Evolutionary conservation across 2,888 invertebrate genomes (phyloP).

Genomic region (Apotomis betuletana): DNA sequence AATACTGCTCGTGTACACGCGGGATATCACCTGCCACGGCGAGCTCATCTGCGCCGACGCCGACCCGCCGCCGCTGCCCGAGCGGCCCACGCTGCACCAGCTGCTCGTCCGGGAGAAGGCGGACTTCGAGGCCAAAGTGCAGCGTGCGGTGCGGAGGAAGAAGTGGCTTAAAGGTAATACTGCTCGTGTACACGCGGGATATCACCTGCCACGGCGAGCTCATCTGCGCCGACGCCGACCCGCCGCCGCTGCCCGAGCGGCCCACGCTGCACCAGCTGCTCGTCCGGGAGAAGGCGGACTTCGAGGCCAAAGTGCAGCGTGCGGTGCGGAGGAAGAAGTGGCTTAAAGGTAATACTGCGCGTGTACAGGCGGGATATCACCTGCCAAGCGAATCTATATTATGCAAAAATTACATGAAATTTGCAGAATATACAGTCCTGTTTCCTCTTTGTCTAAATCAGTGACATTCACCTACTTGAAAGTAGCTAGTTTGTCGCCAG

Average conservation of each 20-base stretch:
- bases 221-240: constrained; percentile 75
- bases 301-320: constrained; percentile 96
- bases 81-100: constrained; percentile 89
- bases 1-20: too few species aligned
- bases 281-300: constrained; percentile 96
- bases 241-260: constrained; percentile 71
- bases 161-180: constrained; percentile 92
- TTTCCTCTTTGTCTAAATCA: too few species aligned
- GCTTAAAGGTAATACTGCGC: constrained; percentile 87
- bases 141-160: constrained; percentile 93
- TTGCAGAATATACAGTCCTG: too few species aligned
- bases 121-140: constrained; percentile 98
- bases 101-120: constrained; percentile 92
- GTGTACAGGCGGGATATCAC: too few species aligned
- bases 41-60: constrained; percentile 73
- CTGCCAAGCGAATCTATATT: too few species aligned
- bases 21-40: too few species aligned
- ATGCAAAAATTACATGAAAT: too few species aligned
- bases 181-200: too few species aligned
- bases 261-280: constrained; percentile 90
- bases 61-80: constrained; percentile 74
- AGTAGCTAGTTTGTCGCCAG: too few species aligned
- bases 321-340: constrained; percentile 95
- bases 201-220: too few species aligned
- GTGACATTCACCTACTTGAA: too few species aligned